phyloP scores from a whole-genome alignment of 2,888 invertebrate species.

The Cataglyphis cursor region DNA sequence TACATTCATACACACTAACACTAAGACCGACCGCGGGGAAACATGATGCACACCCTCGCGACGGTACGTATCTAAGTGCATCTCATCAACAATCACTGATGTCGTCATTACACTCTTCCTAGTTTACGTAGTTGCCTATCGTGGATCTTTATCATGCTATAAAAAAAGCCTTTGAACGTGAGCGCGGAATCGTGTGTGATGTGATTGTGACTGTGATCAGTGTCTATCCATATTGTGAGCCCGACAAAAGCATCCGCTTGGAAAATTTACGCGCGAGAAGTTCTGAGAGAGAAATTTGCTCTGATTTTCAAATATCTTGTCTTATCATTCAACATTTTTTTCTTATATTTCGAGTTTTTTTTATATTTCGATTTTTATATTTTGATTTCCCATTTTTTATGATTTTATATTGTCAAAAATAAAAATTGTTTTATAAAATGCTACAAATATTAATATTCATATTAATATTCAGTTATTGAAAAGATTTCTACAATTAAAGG shows the following conservation, averaged over 20 bases:
- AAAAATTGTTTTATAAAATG: not conserved
- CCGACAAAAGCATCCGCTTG: not conserved
- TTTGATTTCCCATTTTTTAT: too few relatives aligned
- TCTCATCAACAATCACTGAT: slow-evolving; percentile 55
- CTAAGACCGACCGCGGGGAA: slow-evolving; percentile 69
- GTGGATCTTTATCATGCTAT: not conserved
- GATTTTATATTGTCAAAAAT: not conserved
- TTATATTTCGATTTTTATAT: too few relatives aligned
- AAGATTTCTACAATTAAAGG: not conserved
- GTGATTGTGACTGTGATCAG: slow-evolving; percentile 72
- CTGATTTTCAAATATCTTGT: slow-evolving; percentile 5
- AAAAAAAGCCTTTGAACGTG: not conserved
- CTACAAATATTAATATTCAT: not conserved
- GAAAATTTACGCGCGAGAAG: not conserved
- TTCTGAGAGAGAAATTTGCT: not conserved
- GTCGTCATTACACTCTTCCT: slow-evolving; percentile 29
- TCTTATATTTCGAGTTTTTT: too few relatives aligned
- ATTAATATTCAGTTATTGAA: not conserved
- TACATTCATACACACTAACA: slow-evolving; percentile 80
- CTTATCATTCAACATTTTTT: not conserved
- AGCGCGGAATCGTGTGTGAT: slow-evolving; percentile 67
- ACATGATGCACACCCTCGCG: slow-evolving; percentile 82
- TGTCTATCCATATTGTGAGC: slow-evolving; percentile 52
- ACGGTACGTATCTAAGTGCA: slow-evolving; percentile 83
- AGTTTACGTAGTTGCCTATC: not conserved